Evolutionary conservation across 1,140 invertebrate species (phyloP), one percentile per base, ranked within the genome.

Genomic region (Drosophila ohnishii): DNA sequence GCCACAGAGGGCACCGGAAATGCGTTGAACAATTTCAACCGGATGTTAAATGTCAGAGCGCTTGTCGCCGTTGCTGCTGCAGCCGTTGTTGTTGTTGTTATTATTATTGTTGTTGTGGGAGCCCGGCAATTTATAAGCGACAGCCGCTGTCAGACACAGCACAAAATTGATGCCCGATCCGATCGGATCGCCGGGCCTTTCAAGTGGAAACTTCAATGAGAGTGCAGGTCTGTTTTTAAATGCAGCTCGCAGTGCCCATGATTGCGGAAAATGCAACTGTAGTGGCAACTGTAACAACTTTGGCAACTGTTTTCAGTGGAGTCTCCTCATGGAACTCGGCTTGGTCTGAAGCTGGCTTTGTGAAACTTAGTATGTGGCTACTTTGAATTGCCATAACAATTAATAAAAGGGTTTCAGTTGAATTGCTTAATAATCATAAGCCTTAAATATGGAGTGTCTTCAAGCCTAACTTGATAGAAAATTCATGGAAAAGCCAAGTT

Each of bases 1-100:
- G 37, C 35, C 53, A 58, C 70, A 66, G 39, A 58, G 72, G 62
- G 51, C 65, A 71, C 58, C 51, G 81, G 77, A 84, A 85, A 66
- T 71, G 74, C 81, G 82, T 86, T 87, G 61, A 72, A 72, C 78
- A 87, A 85, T 85, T 85, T 82, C 71, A 85, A 72, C 64, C 78
- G 82, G 82, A 85, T 85, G 82, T 87, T 78, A 78, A 85, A 82
- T 85, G 82, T 87, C 82, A 81, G 74, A 66, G 55, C 74, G 66
- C 82, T 81, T 85, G 75, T 81, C 74, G 62, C 65, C 62, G 39
- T 69, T 69, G 47, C 51, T 66, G 47, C 59, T 56, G 47, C 42
- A 34, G 45, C 35, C 11, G 16, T 42, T 37, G 39, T 11, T 57
- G 39, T 11, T 57, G 40, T 55, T 51, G n/a, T 32, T 42, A n/a